A percentile compares a stretch with the other conserved stretches of the same genome.
Evolutionary conservation across 2,113 vertebrate species (phyloP).

Genomic region (Nyctereutes procyonoides): DNA sequence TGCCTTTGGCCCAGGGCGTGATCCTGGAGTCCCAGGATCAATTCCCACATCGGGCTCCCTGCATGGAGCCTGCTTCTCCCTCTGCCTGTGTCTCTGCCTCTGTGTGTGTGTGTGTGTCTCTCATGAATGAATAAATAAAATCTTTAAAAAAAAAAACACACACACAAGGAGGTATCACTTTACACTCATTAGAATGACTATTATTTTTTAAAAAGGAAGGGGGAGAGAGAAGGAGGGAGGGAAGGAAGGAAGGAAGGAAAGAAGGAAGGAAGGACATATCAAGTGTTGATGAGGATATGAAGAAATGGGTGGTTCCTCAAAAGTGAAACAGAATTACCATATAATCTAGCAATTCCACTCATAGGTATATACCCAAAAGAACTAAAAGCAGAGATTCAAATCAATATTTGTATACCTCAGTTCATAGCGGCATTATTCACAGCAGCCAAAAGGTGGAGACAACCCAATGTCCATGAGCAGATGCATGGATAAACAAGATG

Average conservation of each 20-base stretch:
- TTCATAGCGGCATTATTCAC: not conserved
- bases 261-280: not conserved
- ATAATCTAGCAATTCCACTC: not conserved
- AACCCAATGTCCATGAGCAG: not conserved
- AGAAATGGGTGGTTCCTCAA: not conserved
- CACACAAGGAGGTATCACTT: not conserved
- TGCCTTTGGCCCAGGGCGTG: too few relatives aligned
- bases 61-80: too few relatives aligned
- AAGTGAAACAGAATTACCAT: not conserved
- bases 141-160: too few relatives aligned
- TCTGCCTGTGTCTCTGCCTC: too few relatives aligned
- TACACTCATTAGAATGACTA: not conserved
- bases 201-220: not conserved
- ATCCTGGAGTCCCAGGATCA: too few relatives aligned
- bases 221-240: not conserved
- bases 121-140: too few relatives aligned
- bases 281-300: not conserved
- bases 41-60: too few relatives aligned
- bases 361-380: not conserved
- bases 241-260: not conserved
- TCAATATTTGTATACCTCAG: not conserved
- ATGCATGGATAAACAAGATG: not conserved
- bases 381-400: not conserved
- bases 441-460: not conserved
- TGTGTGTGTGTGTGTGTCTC: too few relatives aligned